Conservation (phyloP, 2,888 invertebrate species). For the Crematogaster levior region DNA sequence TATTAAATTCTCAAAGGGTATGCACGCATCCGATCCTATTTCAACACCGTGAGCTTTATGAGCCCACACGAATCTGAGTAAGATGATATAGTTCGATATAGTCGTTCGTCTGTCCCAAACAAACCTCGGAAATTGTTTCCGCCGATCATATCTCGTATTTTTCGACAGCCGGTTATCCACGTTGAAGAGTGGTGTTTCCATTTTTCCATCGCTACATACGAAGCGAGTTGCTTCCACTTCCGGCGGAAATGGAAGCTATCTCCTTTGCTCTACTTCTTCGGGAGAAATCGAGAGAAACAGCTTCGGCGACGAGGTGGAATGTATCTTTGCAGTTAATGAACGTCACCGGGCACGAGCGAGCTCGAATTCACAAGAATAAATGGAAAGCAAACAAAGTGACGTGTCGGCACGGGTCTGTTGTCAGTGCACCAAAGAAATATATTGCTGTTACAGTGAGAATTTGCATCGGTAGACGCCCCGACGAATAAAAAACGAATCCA, state of each 20-base stretch:
- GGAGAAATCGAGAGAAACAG: slow-evolving; percentile 5
- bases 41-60: slow-evolving; percentile 14
- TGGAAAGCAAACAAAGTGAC: slow-evolving; percentile 53
- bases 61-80: neutral
- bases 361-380: slow-evolving; percentile 43
- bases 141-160: neutral
- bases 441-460: slow-evolving; percentile 34
- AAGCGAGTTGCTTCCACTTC: neutral
- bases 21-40: neutral
- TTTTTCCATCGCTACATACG: neutral
- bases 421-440: slow-evolving; percentile 29
- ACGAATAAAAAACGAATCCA: neutral
- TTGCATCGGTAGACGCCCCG: slow-evolving; percentile 38
- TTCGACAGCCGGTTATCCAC: neutral
- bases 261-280: neutral
- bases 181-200: neutral
- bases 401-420: slow-evolving; percentile 39
- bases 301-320: neutral
- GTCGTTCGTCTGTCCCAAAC: neutral
- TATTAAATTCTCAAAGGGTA: slow-evolving; percentile 41
- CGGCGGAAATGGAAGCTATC: neutral
- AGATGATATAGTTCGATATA: neutral
- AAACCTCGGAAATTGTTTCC: slow-evolving; percentile 23
- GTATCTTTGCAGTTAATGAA: slow-evolving; percentile 46
- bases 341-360: slow-evolving; percentile 29